phyloP scores from a whole-genome alignment of 1,140 invertebrate genomes.

The Zaprionus gabonicus region DNA sequence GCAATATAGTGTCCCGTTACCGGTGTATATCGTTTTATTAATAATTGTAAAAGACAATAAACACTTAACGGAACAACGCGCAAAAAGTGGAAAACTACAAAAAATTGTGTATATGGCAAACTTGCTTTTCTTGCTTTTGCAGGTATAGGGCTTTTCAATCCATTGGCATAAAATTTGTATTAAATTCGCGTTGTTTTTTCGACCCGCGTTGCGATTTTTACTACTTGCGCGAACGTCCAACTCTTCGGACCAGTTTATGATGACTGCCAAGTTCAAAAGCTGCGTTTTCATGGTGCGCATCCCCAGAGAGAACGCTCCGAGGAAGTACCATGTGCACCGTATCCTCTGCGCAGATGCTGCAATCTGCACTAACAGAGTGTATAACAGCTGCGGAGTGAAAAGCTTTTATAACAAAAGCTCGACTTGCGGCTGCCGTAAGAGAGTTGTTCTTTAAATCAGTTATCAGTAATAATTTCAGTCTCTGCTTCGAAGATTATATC shows the following conservation, averaged over 20 bases:
- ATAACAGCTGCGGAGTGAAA: slow-evolving; percentile 34
- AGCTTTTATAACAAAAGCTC: slow-evolving; percentile 27
- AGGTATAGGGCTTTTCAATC: slow-evolving; percentile 17
- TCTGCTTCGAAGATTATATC: neutral
- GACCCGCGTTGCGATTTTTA: slow-evolving; percentile 6
- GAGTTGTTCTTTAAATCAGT: neutral
- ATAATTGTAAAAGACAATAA: slow-evolving; percentile 3
- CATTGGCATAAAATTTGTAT: slow-evolving; percentile 44
- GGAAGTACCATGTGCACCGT: slow-evolving; percentile 10
- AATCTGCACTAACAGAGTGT: slow-evolving; percentile 25
- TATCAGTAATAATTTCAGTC: neutral
- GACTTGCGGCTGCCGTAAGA: neutral
- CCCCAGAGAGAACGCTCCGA: slow-evolving; percentile 36
- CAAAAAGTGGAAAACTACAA: neutral
- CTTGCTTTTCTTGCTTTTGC: neutral
- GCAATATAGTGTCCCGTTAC: neutral
- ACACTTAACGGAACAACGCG: neutral
- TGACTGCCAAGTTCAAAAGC: slow-evolving; percentile 40
- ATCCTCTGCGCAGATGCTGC: slow-evolving; percentile 47
- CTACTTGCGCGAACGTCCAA: slow-evolving; percentile 25
- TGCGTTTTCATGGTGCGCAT: slow-evolving; percentile 34
- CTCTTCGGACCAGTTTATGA: slow-evolving; percentile 39
- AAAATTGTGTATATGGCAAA: neutral
- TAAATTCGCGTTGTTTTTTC: slow-evolving; percentile 27
- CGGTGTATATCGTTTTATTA: slow-evolving; percentile 23